Evolutionary conservation across 2,113 vertebrate genomes (phyloP).

Genomic region (Oryzias woworae): DNA sequence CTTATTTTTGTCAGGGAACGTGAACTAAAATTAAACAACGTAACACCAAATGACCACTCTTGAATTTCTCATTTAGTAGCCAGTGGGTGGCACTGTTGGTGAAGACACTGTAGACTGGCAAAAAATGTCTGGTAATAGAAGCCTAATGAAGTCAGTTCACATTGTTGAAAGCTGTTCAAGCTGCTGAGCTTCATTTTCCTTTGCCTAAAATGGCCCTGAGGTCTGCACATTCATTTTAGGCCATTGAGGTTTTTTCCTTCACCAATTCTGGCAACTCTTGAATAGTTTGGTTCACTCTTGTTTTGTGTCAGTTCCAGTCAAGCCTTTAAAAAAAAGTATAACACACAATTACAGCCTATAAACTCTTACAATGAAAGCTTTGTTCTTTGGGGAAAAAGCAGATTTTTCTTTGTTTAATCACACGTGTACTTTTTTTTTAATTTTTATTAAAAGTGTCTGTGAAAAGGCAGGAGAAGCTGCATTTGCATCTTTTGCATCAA

Average conservation of each 20-base stretch:
- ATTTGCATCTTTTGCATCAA: too few relatives aligned
- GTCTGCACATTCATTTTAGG: neutral
- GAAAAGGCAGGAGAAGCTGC: too few relatives aligned
- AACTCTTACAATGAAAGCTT: neutral
- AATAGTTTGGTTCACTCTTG: neutral
- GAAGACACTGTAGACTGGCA: slow-evolving; percentile 19
- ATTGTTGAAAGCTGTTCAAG: slow-evolving; percentile 2
- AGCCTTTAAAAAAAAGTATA: neutral
- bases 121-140: too few relatives aligned
- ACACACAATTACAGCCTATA: neutral
- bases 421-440: too few relatives aligned
- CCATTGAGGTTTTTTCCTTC: slow-evolving; percentile 8
- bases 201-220: neutral
- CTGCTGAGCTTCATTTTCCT: neutral
- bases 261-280: neutral
- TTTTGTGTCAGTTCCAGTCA: slow-evolving; percentile 2
- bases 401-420: too few relatives aligned
- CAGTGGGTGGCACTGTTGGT: slow-evolving; percentile 68
- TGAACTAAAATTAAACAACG: neutral
- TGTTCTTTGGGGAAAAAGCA: neutral
- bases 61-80: slow-evolving; percentile 1
- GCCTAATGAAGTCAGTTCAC: slow-evolving; percentile 5
- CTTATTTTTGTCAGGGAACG: slow-evolving; percentile 26
- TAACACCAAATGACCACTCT: slow-evolving; percentile 5
- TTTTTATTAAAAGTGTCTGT: too few relatives aligned